phyloP scores from a whole-genome alignment of 2,888 invertebrate species.

The Stenotaenia linearis region DNA sequence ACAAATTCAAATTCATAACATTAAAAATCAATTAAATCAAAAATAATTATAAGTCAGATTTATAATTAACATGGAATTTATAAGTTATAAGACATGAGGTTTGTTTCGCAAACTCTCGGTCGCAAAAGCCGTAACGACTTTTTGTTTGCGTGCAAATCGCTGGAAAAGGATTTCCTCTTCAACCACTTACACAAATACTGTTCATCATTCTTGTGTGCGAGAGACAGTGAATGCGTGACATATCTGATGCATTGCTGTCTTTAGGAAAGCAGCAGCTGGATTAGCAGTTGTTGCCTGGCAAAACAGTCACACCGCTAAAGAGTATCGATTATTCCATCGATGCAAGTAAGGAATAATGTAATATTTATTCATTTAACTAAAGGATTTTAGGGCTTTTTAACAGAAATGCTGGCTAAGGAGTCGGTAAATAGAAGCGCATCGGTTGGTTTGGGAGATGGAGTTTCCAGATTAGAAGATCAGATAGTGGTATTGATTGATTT shows the following conservation, averaged over 20 bases:
- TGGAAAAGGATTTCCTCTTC: not conserved
- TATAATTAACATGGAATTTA: too few species aligned
- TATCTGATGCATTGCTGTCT: not conserved
- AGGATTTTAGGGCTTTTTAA: too few species aligned
- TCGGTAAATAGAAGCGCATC: too few species aligned
- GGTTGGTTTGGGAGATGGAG: too few species aligned
- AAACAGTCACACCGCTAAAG: not conserved
- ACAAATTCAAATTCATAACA: too few species aligned
- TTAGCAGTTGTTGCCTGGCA: not conserved
- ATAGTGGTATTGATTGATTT: too few species aligned
- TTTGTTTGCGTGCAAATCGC: not conserved
- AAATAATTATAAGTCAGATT: too few species aligned
- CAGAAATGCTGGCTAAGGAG: too few species aligned
- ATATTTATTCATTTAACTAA: too few species aligned
- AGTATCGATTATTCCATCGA: not conserved
- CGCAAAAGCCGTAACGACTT: not conserved
- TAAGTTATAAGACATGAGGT: not conserved
- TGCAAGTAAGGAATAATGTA: too few species aligned
- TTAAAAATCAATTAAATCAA: too few species aligned
- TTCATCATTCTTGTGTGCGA: not conserved
- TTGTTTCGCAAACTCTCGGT: not conserved
- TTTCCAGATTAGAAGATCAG: too few species aligned
- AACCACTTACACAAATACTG: not conserved
- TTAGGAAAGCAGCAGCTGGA: not conserved
- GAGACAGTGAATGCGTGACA: not conserved